Conservation (phyloP, 1,140 invertebrate genomes). For the Theocolax elegans region DNA sequence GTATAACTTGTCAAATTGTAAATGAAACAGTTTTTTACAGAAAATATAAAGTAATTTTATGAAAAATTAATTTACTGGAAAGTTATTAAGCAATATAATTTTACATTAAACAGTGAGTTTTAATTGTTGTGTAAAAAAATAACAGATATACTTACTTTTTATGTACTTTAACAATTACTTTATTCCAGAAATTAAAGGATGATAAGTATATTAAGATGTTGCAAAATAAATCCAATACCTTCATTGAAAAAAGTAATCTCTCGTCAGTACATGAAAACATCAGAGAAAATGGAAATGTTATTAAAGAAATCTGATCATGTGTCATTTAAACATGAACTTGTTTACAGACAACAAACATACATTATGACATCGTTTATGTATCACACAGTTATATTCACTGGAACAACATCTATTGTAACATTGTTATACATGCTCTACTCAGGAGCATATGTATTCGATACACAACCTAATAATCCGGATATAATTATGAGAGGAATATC, state of each 20-base stretch:
- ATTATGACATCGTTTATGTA: not conserved
- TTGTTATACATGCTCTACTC: no score
- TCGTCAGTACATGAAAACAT: conserved; percentile 13
- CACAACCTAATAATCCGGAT: no score
- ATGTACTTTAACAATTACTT: not conserved
- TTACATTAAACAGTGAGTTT: not conserved
- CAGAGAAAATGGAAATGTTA: conserved; percentile 29
- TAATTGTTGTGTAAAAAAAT: no score
- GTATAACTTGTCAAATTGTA: no score
- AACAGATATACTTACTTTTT: not conserved
- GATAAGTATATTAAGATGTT: conserved; percentile 22
- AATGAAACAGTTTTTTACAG: no score
- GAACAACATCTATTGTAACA: not conserved
- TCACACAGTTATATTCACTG: not conserved
- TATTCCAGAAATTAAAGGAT: not conserved
- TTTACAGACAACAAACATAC: not conserved
- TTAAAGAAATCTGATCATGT: conserved; percentile 16
- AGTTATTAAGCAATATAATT: no score
- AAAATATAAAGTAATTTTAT: no score
- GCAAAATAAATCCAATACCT: not conserved
- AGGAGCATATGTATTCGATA: no score
- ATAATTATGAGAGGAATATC: no score
- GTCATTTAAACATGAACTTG: not conserved
- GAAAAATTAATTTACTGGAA: no score
- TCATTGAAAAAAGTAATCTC: not conserved